phyloP scores from a whole-genome alignment of 2,888 invertebrate species.

The Melikaiella ostensackeni region DNA sequence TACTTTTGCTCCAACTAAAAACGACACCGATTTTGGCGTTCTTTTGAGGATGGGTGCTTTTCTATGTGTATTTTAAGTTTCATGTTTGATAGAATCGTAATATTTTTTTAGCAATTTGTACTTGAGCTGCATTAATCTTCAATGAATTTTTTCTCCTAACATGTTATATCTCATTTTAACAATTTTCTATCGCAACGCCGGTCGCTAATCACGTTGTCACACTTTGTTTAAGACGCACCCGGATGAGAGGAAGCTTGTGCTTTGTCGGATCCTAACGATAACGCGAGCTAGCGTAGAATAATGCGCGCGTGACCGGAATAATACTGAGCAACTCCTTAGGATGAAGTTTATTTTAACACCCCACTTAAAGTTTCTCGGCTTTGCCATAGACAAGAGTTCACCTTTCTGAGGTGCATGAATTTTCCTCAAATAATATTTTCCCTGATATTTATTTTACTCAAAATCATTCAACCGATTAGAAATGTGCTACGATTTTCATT shows the following conservation, averaged over 20 bases:
- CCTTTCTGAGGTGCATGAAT: too few species aligned
- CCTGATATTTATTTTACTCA: too few species aligned
- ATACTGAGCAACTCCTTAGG: constrained; percentile 6
- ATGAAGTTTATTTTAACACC: constrained; percentile 19
- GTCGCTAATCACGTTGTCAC: constrained; percentile 22
- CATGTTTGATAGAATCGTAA: too few species aligned
- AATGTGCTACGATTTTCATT: too few species aligned
- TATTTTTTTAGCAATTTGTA: neutral
- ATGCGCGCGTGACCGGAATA: constrained; percentile 34
- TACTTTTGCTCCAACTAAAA: too few species aligned
- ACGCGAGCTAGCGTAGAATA: constrained; percentile 14
- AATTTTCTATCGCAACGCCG: neutral
- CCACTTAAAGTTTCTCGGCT: constrained; percentile 26
- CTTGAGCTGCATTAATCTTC: neutral
- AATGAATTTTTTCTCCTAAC: neutral
- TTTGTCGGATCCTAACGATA: constrained; percentile 31
- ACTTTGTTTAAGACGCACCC: constrained; percentile 26
- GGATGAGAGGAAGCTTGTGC: constrained; percentile 12
- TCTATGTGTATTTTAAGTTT: too few species aligned
- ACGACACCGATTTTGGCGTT: too few species aligned
- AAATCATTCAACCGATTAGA: too few species aligned
- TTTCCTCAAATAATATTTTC: too few species aligned
- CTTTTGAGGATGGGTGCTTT: too few species aligned
- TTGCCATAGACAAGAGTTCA: neutral
- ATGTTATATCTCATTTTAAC: neutral